phyloP scores from a whole-genome alignment of 2,797 vertebrate genomes.

The Sebastes oblongus region DNA sequence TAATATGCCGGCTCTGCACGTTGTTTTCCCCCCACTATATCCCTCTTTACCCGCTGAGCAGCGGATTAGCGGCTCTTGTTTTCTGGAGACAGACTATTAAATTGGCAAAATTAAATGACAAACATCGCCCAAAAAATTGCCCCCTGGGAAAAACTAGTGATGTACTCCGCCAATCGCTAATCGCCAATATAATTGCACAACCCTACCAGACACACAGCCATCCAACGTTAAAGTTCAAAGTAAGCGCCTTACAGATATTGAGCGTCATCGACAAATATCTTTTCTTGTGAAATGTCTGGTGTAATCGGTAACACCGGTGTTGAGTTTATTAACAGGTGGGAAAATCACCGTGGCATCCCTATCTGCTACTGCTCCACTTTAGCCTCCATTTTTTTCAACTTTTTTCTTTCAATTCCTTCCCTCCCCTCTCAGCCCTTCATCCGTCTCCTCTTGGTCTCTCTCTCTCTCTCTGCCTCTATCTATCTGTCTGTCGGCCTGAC shows the following conservation, averaged over 20 bases:
- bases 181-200: no score
- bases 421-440: not conserved
- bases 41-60: no score
- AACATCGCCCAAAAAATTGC: no score
- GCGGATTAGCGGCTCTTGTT: no score
- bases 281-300: not conserved
- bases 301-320: not conserved
- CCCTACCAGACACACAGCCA: not conserved
- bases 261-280: not conserved
- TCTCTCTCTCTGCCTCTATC: constrained; percentile 1
- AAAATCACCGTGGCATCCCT: not conserved
- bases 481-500: constrained; percentile 33
- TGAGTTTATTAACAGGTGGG: not conserved
- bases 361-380: not conserved
- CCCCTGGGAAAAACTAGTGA: no score
- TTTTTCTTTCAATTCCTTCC: constrained; percentile 4
- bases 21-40: no score
- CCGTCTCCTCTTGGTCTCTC: not conserved
- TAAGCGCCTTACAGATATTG: not conserved
- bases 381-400: constrained; percentile 1
- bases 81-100: no score
- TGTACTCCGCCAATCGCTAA: no score
- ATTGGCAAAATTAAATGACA: no score
- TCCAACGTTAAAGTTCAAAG: not conserved
- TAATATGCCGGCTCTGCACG: no score